Conservation (phyloP, 2,888 invertebrate species). For the Ectemnius continuus region DNA sequence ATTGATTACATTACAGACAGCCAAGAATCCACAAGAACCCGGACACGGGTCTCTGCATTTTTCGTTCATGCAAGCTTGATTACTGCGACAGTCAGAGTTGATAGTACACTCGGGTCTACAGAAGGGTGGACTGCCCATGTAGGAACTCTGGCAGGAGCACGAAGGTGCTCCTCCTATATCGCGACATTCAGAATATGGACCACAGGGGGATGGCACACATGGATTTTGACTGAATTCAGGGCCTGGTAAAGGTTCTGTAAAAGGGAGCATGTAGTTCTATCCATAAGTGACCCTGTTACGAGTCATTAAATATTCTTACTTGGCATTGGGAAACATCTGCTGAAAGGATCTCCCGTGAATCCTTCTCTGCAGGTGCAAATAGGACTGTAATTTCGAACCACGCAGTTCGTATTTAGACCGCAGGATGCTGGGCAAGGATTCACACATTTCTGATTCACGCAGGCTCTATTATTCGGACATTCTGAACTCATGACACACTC, state of each 20-base stretch:
- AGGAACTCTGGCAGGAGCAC: conserved; percentile 87
- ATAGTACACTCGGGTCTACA: conserved; percentile 89
- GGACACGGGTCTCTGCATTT: conserved; percentile 88
- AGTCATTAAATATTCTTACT: conserved; percentile 12
- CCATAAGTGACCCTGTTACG: background rate
- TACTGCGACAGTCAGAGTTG: conserved; percentile 86
- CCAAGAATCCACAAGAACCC: conserved; percentile 85
- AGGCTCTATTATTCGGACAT: conserved; percentile 86
- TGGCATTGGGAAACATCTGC: conserved; percentile 75
- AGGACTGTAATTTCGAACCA: conserved; percentile 83
- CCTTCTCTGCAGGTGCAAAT: conserved; percentile 80
- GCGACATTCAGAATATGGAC: conserved; percentile 87
- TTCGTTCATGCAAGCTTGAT: conserved; percentile 86
- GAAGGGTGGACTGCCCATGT: conserved; percentile 86
- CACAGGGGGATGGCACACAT: conserved; percentile 83
- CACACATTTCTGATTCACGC: conserved; percentile 88
- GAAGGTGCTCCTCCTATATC: conserved; percentile 83
- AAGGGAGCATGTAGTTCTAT: background rate
- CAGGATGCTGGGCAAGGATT: conserved; percentile 81
- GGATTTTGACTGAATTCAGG: conserved; percentile 56
- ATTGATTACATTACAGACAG: conserved; percentile 84
- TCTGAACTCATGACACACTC: conserved; percentile 90
- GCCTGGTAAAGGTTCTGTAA: conserved; percentile 34
- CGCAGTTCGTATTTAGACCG: conserved; percentile 82
- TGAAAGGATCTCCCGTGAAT: conserved; percentile 81